Evolutionary conservation across 2,888 invertebrate species (phyloP).

Genomic region (Eremobia ochroleuca): DNA sequence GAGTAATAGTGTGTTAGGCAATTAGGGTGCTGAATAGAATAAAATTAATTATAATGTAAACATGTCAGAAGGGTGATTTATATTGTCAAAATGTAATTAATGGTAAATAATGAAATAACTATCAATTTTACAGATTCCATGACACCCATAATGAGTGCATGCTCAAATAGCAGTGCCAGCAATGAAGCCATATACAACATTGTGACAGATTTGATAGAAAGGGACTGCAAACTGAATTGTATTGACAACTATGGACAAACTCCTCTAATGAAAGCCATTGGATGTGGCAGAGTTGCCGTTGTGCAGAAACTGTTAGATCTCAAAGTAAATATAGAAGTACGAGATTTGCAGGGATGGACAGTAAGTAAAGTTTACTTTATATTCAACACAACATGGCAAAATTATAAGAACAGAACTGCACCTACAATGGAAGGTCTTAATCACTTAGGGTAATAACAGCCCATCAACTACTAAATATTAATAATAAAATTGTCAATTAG

Average conservation of each 20-base stretch:
- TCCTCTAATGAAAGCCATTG: conserved; percentile 92
- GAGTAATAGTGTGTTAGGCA: too few relatives aligned
- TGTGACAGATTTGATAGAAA: conserved; percentile 87
- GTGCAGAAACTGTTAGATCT: conserved; percentile 90
- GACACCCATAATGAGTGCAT: conserved; percentile 92
- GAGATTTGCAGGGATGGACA: conserved; percentile 92
- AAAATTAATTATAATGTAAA: neutral
- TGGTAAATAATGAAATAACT: neutral
- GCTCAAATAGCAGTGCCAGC: conserved; percentile 90
- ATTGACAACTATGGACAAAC: conserved; percentile 92
- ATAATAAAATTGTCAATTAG: too few relatives aligned
- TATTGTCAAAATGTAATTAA: neutral
- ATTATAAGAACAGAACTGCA: neutral
- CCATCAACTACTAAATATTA: too few relatives aligned
- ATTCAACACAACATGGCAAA: neutral
- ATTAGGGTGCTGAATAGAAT: too few relatives aligned
- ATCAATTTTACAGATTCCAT: conserved; percentile 89
- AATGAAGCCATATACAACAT: conserved; percentile 85
- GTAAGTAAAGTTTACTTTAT: conserved; percentile 79
- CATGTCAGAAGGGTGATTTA: neutral
- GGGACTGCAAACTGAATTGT: conserved; percentile 89
- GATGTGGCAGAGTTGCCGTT: conserved; percentile 88
- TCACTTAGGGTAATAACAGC: neutral
- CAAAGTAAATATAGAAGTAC: conserved; percentile 89
- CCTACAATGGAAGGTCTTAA: neutral